Evolutionary conservation across 2,113 vertebrate genomes (phyloP).

Genomic region (Patagioenas fasciata): DNA sequence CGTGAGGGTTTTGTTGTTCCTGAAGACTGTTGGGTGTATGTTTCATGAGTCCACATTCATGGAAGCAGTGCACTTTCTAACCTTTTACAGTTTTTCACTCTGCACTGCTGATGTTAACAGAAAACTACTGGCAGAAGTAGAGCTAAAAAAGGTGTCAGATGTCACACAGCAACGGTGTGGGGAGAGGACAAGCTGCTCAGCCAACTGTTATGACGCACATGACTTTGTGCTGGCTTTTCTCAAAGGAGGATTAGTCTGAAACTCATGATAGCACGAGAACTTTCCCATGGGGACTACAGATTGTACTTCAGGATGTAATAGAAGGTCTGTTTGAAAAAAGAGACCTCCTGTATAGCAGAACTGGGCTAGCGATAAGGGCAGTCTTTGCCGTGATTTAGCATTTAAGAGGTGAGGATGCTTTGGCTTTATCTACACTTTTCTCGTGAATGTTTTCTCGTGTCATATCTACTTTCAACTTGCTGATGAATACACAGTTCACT

Average conservation of each 20-base stretch:
- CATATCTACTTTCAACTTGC: background rate
- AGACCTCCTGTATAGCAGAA: background rate
- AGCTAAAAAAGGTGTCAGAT: background rate
- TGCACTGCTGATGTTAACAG: background rate
- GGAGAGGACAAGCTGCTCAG: constrained; percentile 18
- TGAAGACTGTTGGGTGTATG: background rate
- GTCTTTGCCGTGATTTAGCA: background rate
- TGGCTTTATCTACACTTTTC: background rate
- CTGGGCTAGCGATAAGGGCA: background rate
- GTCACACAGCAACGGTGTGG: background rate
- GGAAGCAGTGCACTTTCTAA: background rate
- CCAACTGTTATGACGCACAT: background rate
- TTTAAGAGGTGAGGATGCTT: background rate
- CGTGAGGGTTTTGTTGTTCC: background rate
- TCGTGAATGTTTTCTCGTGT: background rate
- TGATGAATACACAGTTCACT: background rate
- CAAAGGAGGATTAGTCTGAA: constrained; percentile 12
- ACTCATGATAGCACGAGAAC: background rate
- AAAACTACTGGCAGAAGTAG: background rate
- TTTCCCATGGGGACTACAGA: background rate
- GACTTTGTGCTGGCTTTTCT: constrained; percentile 22
- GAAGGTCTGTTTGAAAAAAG: constrained; percentile 4
- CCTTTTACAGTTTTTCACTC: background rate
- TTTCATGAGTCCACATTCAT: background rate
- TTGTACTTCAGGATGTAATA: constrained; percentile 2